phyloP scores from a whole-genome alignment of 2,113 vertebrate species.

The Coreoperca whiteheadi region DNA sequence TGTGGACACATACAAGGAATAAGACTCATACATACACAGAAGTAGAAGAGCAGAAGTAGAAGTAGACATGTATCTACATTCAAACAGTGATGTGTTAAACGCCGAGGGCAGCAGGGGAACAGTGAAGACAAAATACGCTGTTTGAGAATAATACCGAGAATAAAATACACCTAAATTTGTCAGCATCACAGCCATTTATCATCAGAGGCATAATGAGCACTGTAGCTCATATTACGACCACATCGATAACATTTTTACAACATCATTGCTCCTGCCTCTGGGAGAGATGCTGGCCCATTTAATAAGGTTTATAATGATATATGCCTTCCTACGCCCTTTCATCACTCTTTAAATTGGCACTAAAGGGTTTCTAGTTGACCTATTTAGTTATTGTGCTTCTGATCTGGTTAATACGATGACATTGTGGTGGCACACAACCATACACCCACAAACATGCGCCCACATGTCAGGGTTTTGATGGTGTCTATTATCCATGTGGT shows the following conservation, averaged over 20 bases:
- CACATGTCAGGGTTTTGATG: slow-evolving; percentile 68
- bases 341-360: slow-evolving; percentile 78
- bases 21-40: too few relatives aligned
- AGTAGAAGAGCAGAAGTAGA: too few relatives aligned
- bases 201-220: slow-evolving; percentile 66
- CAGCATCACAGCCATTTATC: slow-evolving; percentile 63
- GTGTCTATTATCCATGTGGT: slow-evolving; percentile 46
- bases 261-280: slow-evolving; percentile 64
- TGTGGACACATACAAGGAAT: too few relatives aligned
- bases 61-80: slow-evolving; percentile 37
- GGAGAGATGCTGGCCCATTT: slow-evolving; percentile 72
- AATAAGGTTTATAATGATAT: slow-evolving; percentile 76
- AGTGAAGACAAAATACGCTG: slow-evolving; percentile 55
- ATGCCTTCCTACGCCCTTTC: slow-evolving; percentile 76
- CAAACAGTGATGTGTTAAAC: slow-evolving; percentile 37
- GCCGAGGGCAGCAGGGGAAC: slow-evolving; percentile 32
- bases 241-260: slow-evolving; percentile 71
- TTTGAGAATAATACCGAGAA: slow-evolving; percentile 56
- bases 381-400: slow-evolving; percentile 76
- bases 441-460: slow-evolving; percentile 71
- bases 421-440: slow-evolving; percentile 70
- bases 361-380: slow-evolving; percentile 77
- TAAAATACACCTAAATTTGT: slow-evolving; percentile 71
- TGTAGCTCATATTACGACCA: slow-evolving; percentile 56
- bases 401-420: slow-evolving; percentile 74